Percentiles rank a stretch among this genome's conserved stretches.
Conservation (phyloP, 30 jellyfish, hydroid and myxozoan genomes). For the Mastigias papua region DNA sequence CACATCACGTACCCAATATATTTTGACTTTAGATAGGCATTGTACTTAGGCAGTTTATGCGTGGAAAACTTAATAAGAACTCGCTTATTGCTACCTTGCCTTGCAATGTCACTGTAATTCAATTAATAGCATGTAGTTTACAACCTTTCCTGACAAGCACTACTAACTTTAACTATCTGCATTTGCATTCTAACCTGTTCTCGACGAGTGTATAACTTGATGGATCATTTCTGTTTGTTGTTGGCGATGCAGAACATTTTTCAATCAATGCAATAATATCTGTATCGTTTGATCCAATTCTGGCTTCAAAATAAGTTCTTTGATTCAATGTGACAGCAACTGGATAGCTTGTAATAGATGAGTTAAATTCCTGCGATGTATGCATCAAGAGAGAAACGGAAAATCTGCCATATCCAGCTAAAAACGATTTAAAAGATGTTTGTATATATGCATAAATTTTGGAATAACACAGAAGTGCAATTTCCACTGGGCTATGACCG, state of each 20-base stretch:
- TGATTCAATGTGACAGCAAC: constrained; percentile 20
- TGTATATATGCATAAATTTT: no score
- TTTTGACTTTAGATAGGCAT: no score
- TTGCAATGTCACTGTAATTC: no score
- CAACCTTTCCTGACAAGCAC: no score
- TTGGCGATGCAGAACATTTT: constrained; percentile 59
- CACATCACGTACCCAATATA: no score
- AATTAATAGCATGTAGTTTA: no score
- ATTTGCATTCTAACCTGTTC: constrained; percentile 44
- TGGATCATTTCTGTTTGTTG: constrained; percentile 33
- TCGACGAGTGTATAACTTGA: constrained; percentile 21
- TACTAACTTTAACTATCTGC: no score
- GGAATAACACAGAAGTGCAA: no score
- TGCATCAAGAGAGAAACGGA: constrained; percentile 43
- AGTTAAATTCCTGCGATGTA: constrained; percentile 3
- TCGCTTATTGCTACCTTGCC: no score
- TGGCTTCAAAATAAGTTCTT: constrained; percentile 42
- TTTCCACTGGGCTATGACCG: no score
- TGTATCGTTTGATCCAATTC: constrained; percentile 36
- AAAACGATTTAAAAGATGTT: background rate
- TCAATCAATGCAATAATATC: constrained; percentile 41
- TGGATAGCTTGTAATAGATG: constrained; percentile 27
- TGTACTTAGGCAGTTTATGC: no score
- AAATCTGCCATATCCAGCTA: constrained; percentile 65
- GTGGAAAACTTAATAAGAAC: no score